Percentiles rank a stretch among this genome's conserved stretches.
Conservation (phyloP, 2,113 vertebrate species). For the Mesembrinibis cayennensis region DNA sequence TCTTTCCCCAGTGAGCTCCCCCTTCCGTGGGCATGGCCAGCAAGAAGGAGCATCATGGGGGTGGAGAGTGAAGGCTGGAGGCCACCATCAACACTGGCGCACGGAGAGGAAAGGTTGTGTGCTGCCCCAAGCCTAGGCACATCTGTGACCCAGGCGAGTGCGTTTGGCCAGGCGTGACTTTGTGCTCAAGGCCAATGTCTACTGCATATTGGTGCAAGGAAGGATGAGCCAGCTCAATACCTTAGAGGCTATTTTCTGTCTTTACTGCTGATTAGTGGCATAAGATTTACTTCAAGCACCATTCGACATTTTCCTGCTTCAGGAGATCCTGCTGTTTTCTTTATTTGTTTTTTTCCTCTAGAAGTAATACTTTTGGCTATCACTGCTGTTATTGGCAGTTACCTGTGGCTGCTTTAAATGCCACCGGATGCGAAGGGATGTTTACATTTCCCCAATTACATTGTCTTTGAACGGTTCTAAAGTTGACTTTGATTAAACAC, state of each 20-base stretch:
- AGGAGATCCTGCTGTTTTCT: constrained; percentile 7
- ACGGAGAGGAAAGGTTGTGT: rapidly evolving
- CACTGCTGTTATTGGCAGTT: not conserved
- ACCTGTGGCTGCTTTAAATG: constrained; percentile 59
- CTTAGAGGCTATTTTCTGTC: not conserved
- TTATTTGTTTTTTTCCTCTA: not conserved
- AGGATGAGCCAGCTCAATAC: not conserved
- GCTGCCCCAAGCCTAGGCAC: not conserved
- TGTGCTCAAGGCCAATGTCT: not conserved
- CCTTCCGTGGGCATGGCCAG: rapidly evolving
- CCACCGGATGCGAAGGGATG: not conserved
- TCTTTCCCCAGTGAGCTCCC: not conserved
- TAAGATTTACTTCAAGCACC: not conserved
- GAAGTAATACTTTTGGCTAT: not conserved
- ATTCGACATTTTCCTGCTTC: not conserved
- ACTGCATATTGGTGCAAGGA: not conserved
- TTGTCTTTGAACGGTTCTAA: constrained; percentile 60
- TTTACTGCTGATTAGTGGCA: not conserved
- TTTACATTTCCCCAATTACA: constrained; percentile 28
- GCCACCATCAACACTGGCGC: not conserved
- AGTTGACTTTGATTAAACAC: constrained; percentile 75
- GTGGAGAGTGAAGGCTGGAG: not conserved
- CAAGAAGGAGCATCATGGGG: rapidly evolving
- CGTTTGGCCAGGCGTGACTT: rapidly evolving
- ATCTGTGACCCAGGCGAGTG: not conserved